phyloP scores from a whole-genome alignment of 2,797 vertebrate genomes.

The Oreonectes daqikongensis region DNA sequence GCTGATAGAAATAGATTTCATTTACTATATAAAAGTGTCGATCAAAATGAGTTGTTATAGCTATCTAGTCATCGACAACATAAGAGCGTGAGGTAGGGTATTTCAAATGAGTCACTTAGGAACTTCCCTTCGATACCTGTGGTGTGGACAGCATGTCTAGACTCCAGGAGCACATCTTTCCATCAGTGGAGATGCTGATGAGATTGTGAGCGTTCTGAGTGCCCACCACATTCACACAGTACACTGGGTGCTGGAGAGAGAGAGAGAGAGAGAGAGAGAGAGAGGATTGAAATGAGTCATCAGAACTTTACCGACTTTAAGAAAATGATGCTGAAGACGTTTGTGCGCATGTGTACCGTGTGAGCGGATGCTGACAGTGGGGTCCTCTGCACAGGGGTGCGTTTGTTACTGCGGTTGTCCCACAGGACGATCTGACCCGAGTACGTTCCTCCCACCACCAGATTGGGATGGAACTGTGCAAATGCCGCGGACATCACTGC shows the following conservation, averaged over 20 bases:
- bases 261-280: neutral
- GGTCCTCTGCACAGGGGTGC: conserved; percentile 98
- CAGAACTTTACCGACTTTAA: no score
- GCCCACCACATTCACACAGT: conserved; percentile 96
- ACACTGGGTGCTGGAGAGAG: conserved; percentile 88
- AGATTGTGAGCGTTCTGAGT: conserved; percentile 98
- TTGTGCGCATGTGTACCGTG: conserved; percentile 73
- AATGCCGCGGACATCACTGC: conserved; percentile 98
- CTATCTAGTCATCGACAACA: no score
- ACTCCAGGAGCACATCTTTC: conserved; percentile 99
- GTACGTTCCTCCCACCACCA: conserved; percentile 97
- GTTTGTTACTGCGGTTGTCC: conserved; percentile 99
- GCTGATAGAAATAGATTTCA: no score
- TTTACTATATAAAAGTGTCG: no score
- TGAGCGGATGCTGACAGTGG: conserved; percentile 93
- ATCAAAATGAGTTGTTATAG: no score
- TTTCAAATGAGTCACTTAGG: no score
- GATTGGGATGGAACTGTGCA: conserved; percentile 97
- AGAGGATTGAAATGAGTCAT: neutral
- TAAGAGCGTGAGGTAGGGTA: no score
- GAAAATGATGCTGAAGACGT: neutral
- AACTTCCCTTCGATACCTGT: no score
- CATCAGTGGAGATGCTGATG: conserved; percentile 98
- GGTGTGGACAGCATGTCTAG: conserved; percentile 98
- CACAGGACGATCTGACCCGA: conserved; percentile 98